These are phyloP conservation scores for Todus mexicanus DNA, from an alignment of 2,797 vertebrate genomes.

Conservation along the genomic window DNA sequence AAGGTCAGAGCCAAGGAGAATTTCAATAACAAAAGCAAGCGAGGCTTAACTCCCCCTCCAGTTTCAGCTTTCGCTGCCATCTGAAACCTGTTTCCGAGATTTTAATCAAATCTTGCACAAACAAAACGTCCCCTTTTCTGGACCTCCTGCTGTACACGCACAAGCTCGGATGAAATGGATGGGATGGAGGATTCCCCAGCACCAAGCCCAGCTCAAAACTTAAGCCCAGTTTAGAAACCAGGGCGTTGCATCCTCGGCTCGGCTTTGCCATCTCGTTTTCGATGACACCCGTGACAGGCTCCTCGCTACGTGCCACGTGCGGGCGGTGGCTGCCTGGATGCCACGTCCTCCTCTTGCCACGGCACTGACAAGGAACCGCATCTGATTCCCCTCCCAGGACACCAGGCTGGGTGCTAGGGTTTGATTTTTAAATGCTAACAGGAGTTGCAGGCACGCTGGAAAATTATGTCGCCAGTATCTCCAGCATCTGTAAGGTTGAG, in stretches of 20 bases:
- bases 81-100: conserved; percentile 28
- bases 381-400: not conserved
- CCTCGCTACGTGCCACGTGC: no score
- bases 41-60: accelerated
- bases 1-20: not conserved
- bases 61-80: conserved; percentile 36
- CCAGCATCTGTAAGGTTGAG: conserved; percentile 4
- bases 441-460: not conserved
- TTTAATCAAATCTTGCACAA: conserved; percentile 9
- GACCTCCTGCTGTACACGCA: not conserved
- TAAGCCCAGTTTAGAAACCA: not conserved
- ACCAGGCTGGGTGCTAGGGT: not conserved
- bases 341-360: not conserved
- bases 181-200: not conserved
- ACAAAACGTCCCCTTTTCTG: not conserved
- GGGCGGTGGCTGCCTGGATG: not conserved
- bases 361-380: not conserved
- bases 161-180: not conserved
- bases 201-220: not conserved
- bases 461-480: not conserved
- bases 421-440: not conserved
- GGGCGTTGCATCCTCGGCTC: no score
- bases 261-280: no score
- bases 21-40: not conserved
- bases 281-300: no score